Evolutionary conservation across 2,113 vertebrate species (phyloP), one percentile per base, ranked within the genome.

Genomic region (Psittacula cyanocephala): DNA sequence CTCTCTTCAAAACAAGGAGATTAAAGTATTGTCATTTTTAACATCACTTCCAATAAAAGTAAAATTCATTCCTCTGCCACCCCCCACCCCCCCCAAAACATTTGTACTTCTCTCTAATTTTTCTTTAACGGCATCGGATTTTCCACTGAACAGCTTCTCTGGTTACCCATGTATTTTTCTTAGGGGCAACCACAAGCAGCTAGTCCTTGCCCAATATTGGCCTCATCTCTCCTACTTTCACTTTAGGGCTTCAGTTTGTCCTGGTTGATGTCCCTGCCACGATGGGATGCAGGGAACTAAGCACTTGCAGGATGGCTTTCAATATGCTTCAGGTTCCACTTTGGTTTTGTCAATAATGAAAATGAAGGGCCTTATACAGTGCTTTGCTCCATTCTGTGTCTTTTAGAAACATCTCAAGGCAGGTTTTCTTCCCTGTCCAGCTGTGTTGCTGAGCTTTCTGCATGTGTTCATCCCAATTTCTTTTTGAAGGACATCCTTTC

Each of bases 11-110:
- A 91, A 44, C 35, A 63, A 70, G 83, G 60, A 81, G 57, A 93
- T 76, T 64, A 88, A 93, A 81, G n/a, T 71, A 79, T 64, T 75
- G 69, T 65, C 16, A 44, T 84, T 96, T 92, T 92, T 62, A 93
- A 79, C 76, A 88, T 57, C 9, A 19, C 11, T 86, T 23, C 55
- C 13, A 57, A 74, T 67, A 77, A 88, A 63, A 53, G 3, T 4
- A 70, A 53, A 49, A 22, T 37, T 33, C 14, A 14, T 20, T 22
- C 63, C 13, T 5, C 43, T 13, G 17, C 10, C 19, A 18, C 44
- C 44, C 9, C 17, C 44, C 18, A 8, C 71, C 17, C 37, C 5
- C 0, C 3, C 7, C 4, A 24, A 76, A 67, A 62, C 37, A 44
- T 67, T 77, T 49, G 13, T 39, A 59, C 11, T 77, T 68, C 19